Evolutionary conservation across 2,888 invertebrate genomes (phyloP).

Genomic region (Microctonus hyperodae): DNA sequence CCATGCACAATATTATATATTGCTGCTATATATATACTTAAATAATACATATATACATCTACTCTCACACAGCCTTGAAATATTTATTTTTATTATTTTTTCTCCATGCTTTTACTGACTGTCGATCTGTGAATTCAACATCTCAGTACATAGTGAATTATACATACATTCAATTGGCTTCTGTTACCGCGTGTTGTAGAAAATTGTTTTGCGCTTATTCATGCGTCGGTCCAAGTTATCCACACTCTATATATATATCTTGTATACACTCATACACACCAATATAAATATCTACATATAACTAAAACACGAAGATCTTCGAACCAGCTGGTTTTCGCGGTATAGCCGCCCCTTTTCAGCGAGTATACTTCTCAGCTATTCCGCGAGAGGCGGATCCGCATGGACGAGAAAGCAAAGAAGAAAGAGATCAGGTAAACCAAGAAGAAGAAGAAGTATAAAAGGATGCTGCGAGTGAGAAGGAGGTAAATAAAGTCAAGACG

Average conservation of each 20-base stretch:
- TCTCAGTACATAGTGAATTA: too few relatives aligned
- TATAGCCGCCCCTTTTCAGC: slow-evolving; percentile 33
- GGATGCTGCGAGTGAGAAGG: slow-evolving; percentile 19
- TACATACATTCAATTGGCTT: slow-evolving; percentile 20
- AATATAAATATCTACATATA: background rate
- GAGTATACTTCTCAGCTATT: slow-evolving; percentile 31
- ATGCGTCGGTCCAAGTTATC: background rate
- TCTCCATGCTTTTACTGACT: background rate
- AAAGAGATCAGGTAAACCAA: slow-evolving; percentile 34
- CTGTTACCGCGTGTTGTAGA: slow-evolving; percentile 13
- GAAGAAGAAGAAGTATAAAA: slow-evolving; percentile 33
- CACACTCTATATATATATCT: background rate
- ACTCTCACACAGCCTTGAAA: background rate
- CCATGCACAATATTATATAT: background rate
- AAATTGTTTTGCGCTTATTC: slow-evolving; percentile 14
- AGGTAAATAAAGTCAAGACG: slow-evolving; percentile 32
- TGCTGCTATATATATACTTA: background rate
- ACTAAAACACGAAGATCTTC: background rate
- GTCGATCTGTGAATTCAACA: background rate
- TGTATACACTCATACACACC: background rate
- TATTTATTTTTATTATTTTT: background rate
- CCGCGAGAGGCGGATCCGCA: slow-evolving; percentile 36
- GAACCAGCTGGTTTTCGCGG: slow-evolving; percentile 18
- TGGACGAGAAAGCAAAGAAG: slow-evolving; percentile 33
- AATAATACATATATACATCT: too few relatives aligned